Evolutionary conservation across 2,888 invertebrate species (phyloP), one percentile per base, ranked within the genome.

Genomic region (Elegia similella): DNA sequence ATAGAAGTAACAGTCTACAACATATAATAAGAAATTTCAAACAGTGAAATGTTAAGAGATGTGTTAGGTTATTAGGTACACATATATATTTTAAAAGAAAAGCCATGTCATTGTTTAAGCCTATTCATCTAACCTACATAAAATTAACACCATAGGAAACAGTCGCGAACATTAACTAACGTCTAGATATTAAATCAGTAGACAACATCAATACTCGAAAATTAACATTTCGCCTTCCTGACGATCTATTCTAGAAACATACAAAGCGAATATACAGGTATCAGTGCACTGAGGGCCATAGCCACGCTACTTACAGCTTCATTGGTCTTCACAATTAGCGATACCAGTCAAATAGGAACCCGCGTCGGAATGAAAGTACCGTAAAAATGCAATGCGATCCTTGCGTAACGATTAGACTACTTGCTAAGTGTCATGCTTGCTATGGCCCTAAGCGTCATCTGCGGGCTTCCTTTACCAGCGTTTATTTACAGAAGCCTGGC

Each of bases 181-280:
- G 48, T 48, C 48, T 48, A 48, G 16, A 48, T 15, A 32, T 32
- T 10, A 7, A 32, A 48, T 47, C 13, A 30, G 30, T 48, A 16
- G n/a, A 54, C 54, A 54, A 54, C 54, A 54, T 44, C 54, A 32
- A 61, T 57, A 56, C 48, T 57, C 57, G 58, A 55, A 34, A 54
- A 42, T 10, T 29, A 54, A 54, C 30, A 6, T 16, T 54, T 54
- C 7, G 12, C 12, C 54, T 59, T 59, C 65, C 61, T 56, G 29
- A 29, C 13, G 13, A 8, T 42, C 52, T 63, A 62, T 60, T 67
- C 68, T 72, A 72, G 66, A 63, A 72, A 72, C 70, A 72, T 68
- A 69, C 67, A 72, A 70, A 72, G 71, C 68, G 60, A 57, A 57
- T 64, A 65, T 66, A 65, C 61, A 62, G 62, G 62, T 63, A 43